Evolutionary conservation across 2,888 invertebrate species (phyloP).

Genomic region (Ferrisia virgata): DNA sequence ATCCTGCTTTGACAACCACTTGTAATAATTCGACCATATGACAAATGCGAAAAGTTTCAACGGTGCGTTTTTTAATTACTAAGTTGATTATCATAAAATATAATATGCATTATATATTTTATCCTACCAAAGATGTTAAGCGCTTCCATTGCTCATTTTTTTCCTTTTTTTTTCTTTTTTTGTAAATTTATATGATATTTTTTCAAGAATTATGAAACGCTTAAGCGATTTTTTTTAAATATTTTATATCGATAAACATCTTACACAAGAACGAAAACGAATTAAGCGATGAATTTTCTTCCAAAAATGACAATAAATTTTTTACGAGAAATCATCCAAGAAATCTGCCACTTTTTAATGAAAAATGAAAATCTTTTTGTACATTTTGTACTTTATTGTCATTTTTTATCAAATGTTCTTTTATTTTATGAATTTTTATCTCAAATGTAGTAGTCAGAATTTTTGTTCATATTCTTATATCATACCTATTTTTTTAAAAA

Average conservation of each 20-base stretch:
- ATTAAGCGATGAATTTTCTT: neutral
- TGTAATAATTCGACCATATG: conserved; percentile 34
- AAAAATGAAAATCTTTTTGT: conserved; percentile 9
- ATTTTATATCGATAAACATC: neutral
- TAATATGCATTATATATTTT: neutral
- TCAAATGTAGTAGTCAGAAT: conserved; percentile 12
- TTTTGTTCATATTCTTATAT: neutral
- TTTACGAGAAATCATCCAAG: neutral
- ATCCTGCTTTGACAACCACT: conserved; percentile 22
- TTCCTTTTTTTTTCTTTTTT: neutral
- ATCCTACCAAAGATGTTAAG: conserved; percentile 42
- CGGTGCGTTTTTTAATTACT: neutral
- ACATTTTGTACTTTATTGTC: conserved; percentile 19
- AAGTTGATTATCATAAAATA: neutral
- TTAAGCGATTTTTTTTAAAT: neutral
- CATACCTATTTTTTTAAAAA: neutral
- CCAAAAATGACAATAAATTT: conserved; percentile 27
- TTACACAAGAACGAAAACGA: neutral
- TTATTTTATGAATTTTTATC: neutral
- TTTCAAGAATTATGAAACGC: neutral
- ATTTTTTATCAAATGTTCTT: neutral
- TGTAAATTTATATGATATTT: conserved; percentile 1
- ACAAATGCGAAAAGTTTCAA: neutral
- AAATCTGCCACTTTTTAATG: conserved; percentile 5
- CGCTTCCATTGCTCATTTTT: conserved; percentile 41